Base-by-base conservation (phyloP, 2,888 invertebrate genomes). In the Erpobdella octoculata region DNA sequence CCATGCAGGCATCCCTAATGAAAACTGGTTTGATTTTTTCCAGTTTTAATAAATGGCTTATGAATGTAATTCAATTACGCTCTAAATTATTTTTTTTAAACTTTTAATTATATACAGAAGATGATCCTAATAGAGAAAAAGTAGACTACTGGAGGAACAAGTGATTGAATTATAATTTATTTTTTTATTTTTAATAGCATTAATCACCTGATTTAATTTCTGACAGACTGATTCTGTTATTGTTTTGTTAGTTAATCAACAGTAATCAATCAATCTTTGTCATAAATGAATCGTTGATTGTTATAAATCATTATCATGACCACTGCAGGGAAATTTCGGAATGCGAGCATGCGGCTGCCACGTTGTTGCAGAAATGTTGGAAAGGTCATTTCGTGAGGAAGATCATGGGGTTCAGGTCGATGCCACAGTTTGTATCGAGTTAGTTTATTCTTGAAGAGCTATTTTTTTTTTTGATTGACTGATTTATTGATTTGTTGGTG, bases 361-460 rank as follows among this genome's bases (percentile, higher is more conserved):
- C 28, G 3, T 21, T 46, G 12, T 15, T 69, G 12, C 69, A 69
- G 58, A 53, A 48, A 31, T 28, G 35, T 28, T 69, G 69, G 69
- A 53, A 46, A 33, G 69, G 69, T 3, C 58, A 69, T 25, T 58
- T 53, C 58, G 38, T 69, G 36, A 69, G 69, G 69, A 69, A 58
- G 58, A 6, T 69, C 15, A 35, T 46, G 35, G 46, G 46, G 4
- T 36, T 69, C 21, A 53, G 69, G 21, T 53, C 35, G 33, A 69
- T 69, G 69, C 69, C 69, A 18, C 48, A 58, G 36, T 28, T 69
- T 15, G 46, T 25, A 5, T 6, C 33, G 15, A 69, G 69, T 69
- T 12, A 46, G 46, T 46, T n/a, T n/a, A n/a, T n/a, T n/a, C n/a
- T n/a, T 21, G 18, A n/a, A 6, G 25, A 6, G 25, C 28, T 18